Conservation (phyloP, 2,888 invertebrate genomes). For the Herminia tarsipennalis region DNA sequence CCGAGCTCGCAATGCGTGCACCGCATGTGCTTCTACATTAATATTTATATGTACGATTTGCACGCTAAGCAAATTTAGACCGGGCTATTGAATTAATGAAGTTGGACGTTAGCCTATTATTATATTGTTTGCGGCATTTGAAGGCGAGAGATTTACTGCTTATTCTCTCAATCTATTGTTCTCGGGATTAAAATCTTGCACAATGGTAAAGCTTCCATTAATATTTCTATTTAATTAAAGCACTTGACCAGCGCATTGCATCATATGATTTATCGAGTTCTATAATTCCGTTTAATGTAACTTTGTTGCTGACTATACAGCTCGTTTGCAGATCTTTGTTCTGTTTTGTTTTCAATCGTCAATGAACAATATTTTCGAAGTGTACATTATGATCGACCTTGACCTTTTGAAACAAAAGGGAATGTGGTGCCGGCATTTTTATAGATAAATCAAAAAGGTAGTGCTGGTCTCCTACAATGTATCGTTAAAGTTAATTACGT, state of each 20-base stretch:
- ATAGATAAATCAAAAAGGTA: conserved; percentile 61
- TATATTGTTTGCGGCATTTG: conserved; percentile 18
- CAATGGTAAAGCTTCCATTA: conserved; percentile 18
- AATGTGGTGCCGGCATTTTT: conserved; percentile 50
- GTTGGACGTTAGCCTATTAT: conserved; percentile 32
- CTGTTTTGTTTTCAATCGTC: conserved; percentile 50
- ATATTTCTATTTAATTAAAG: conserved; percentile 27
- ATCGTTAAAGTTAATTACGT: conserved; percentile 59
- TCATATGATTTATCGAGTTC: conserved; percentile 36
- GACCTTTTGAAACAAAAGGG: conserved; percentile 65
- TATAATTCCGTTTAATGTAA: conserved; percentile 15
- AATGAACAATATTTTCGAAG: conserved; percentile 46
- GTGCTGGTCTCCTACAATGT: conserved; percentile 55
- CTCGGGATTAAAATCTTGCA: conserved; percentile 9
- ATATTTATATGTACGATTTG: conserved; percentile 49
- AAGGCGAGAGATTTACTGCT: conserved; percentile 12
- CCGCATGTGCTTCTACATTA: conserved; percentile 49
- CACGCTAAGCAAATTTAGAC: conserved; percentile 39
- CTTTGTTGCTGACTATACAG: conserved; percentile 27
- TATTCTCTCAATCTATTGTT: conserved; percentile 24
- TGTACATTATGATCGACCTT: conserved; percentile 49
- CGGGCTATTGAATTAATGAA: conserved; percentile 30
- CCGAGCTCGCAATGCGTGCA: conserved; percentile 46
- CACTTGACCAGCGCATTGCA: conserved; percentile 25
- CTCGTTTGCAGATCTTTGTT: conserved; percentile 46